phyloP scores from a whole-genome alignment of 2,797 vertebrate genomes.

The Hoplostethus mediterraneus region DNA sequence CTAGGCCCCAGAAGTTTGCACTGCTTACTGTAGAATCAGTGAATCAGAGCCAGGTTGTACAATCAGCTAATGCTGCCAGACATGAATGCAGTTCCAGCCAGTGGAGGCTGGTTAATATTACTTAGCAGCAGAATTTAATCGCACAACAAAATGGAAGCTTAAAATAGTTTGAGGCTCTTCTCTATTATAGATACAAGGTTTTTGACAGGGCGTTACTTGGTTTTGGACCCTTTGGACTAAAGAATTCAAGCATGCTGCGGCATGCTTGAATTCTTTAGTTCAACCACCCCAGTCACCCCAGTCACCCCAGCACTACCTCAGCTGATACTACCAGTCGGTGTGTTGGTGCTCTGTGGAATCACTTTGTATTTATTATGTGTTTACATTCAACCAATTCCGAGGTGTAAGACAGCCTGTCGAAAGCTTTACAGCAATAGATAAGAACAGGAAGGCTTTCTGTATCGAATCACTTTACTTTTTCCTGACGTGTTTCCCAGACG shows the following conservation, averaged over 20 bases:
- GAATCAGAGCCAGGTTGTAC: too few relatives aligned
- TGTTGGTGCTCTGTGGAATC: not conserved
- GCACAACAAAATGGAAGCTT: not conserved
- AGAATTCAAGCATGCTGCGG: not conserved
- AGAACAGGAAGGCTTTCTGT: not conserved
- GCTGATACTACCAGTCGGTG: not conserved
- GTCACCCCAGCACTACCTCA: not conserved
- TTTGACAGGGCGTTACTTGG: not conserved
- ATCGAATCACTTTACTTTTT: constrained; percentile 22
- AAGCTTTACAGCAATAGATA: not conserved
- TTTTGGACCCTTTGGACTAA: not conserved
- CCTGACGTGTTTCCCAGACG: constrained; percentile 85
- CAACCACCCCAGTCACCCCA: too few relatives aligned
- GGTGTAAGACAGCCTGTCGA: not conserved
- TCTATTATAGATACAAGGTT: not conserved
- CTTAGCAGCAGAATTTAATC: not conserved
- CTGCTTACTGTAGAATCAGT: too few relatives aligned
- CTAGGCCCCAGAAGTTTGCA: too few relatives aligned
- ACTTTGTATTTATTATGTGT: not conserved
- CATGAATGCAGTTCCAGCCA: not conserved
- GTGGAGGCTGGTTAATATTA: not conserved
- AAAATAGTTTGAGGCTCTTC: not conserved
- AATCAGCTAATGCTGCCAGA: not conserved
- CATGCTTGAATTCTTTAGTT: too few relatives aligned
- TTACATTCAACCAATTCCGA: not conserved